Conservation (phyloP, 2,797 vertebrate genomes). For the Esox lucius region DNA sequence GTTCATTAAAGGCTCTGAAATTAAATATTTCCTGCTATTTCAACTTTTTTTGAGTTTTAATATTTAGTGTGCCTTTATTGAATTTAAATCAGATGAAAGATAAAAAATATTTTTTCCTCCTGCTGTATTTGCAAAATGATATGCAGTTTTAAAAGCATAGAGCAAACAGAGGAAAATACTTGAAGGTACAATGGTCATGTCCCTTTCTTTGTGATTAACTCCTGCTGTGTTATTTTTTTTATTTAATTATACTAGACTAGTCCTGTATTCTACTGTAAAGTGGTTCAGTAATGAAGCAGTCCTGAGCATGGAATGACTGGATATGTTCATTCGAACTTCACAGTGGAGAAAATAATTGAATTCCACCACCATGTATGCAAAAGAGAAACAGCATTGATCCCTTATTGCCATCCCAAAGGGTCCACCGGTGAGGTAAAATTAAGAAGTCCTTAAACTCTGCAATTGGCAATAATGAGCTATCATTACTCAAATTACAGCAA, state of each 20-base stretch:
- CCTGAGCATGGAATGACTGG: slow-evolving; percentile 9
- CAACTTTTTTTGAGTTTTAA: slow-evolving; percentile 40
- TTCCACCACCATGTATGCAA: slow-evolving; percentile 39
- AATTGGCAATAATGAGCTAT: slow-evolving; percentile 98
- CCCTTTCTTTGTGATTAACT: slow-evolving; percentile 39
- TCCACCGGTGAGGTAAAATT: slow-evolving; percentile 80
- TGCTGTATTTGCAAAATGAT: slow-evolving; percentile 46
- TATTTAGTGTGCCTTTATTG: slow-evolving; percentile 57
- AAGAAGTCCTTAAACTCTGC: slow-evolving; percentile 94
- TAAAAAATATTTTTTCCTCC: slow-evolving; percentile 42
- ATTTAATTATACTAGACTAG: slow-evolving; percentile 32
- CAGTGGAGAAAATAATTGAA: slow-evolving; percentile 49
- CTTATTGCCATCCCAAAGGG: slow-evolving; percentile 75
- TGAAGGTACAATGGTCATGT: slow-evolving; percentile 39
- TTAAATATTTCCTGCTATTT: slow-evolving; percentile 41
- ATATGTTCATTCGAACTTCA: slow-evolving; percentile 65
- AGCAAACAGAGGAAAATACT: slow-evolving; percentile 48
- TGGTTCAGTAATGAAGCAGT: slow-evolving; percentile 15
- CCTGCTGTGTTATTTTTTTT: slow-evolving; percentile 32
- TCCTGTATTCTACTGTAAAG: slow-evolving; percentile 23
- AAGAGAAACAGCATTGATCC: slow-evolving; percentile 70
- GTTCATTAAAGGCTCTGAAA: slow-evolving; percentile 51
- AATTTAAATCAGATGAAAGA: slow-evolving; percentile 59
- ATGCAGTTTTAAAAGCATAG: slow-evolving; percentile 56
- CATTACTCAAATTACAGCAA: slow-evolving; percentile 99